Base-by-base conservation (phyloP, 1,140 invertebrate species). In the Delia radicum region DNA sequence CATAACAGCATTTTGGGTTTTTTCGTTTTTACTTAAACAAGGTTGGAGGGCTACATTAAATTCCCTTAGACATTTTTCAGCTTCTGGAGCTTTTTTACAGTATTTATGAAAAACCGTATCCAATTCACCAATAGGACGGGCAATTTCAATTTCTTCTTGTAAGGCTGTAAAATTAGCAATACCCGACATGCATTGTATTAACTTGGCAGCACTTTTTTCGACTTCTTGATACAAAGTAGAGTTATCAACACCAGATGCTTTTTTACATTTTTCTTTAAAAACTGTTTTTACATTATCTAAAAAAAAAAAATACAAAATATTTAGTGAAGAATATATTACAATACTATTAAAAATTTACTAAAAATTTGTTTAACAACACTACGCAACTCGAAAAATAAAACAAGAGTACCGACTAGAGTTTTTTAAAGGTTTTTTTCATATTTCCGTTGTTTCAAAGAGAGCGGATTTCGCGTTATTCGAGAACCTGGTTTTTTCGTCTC, bases 91-190 rank as follows among this genome's bases (percentile, higher is more conserved):
- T 78, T 91, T 92, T 10, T 87, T 85, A 79, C 91, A 94, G 80
- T 94, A 94, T 71, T 85, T 86, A 73, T 83, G 77, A 74, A 93
- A 93, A 0, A 93, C 91, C 1, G 87, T 87, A 78, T 93, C 92
- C 78, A 93, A 79, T 37, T 91, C 89, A 2, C 90, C 90, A 4
- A 80, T 87, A 0, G 89, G 89, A 75, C 89, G 89, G 0, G 91
- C 90, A 13, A 78, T 77, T 4, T 92, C 89, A 78, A 93, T 89
- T 79, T 93, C 92, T 2, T 86, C 78, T 74, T 90, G 87, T 2
- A 93, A 74, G 2, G 82, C 78, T 0, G 87, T 89, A 0, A 88
- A 27, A 78, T 91, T 89, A 0, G 90, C 80, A 18, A 91, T 76
- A 0, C 74, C 77, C n/a, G 81, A 80, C 0, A 90, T n/a, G 77